Percentiles rank a stretch among this genome's conserved stretches.
These are phyloP conservation scores for Hyperoplus lanceolatus DNA, from an alignment of 2,797 vertebrate genomes.

Conservation along the genomic window DNA sequence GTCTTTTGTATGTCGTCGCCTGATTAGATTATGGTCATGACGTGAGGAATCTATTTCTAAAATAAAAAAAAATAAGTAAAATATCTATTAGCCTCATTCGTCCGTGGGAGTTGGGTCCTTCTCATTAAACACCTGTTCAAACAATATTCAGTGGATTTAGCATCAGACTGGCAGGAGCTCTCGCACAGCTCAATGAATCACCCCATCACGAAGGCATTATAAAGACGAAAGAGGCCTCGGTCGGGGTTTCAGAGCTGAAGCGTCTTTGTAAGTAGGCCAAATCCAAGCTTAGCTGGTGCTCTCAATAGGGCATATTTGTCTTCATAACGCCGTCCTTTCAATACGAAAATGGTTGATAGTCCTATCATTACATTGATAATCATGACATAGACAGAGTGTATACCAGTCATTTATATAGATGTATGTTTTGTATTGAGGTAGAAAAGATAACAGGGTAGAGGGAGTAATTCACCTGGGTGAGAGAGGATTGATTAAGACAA, in stretches of 20 bases:
- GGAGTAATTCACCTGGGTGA: constrained; percentile 16
- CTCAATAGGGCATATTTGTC: constrained; percentile 58
- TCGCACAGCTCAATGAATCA: constrained; percentile 51
- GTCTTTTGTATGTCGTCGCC: constrained; percentile 5
- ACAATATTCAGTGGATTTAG: constrained; percentile 45
- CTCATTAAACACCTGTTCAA: constrained; percentile 69
- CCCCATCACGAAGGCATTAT: constrained; percentile 56
- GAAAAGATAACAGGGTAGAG: neutral
- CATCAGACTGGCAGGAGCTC: constrained; percentile 43
- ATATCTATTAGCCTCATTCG: constrained; percentile 42
- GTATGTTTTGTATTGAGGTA: neutral
- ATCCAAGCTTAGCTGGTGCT: constrained; percentile 45
- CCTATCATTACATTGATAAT: constrained; percentile 33
- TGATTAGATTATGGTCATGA: constrained; percentile 11
- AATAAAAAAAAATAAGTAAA: constrained; percentile 28
- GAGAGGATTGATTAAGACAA: neutral
- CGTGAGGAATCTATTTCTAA: constrained; percentile 17
- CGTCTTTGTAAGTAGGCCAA: constrained; percentile 69
- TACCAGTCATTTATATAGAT: neutral
- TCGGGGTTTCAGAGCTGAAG: constrained; percentile 32
- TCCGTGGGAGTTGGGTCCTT: constrained; percentile 40
- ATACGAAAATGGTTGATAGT: constrained; percentile 44
- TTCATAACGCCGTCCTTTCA: constrained; percentile 58
- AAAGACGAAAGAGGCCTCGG: constrained; percentile 53
- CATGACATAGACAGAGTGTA: constrained; percentile 6